Conservation (phyloP, 1,140 invertebrate species). For the Drosophila navojoa region DNA sequence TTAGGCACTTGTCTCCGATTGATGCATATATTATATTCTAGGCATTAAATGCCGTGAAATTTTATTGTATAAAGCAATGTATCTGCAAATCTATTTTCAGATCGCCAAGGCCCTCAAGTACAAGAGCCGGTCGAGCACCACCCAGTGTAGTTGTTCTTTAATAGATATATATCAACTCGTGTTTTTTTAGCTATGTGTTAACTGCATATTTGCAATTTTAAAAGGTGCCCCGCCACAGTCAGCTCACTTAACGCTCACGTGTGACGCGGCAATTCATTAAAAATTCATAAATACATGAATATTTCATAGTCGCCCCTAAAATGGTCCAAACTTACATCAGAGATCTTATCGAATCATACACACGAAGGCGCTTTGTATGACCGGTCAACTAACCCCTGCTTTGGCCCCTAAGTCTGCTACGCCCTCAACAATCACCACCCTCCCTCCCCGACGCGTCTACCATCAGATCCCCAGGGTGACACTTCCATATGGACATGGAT, state of each 20-base stretch:
- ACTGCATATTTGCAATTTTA: constrained; percentile 45
- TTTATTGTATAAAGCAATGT: constrained; percentile 51
- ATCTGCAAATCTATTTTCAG: constrained; percentile 7
- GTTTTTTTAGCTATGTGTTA: constrained; percentile 52
- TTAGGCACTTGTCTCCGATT: neutral
- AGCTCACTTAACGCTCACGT: constrained; percentile 57
- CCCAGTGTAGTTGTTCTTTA: constrained; percentile 1
- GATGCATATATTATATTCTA: neutral
- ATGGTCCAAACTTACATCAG: constrained; percentile 50
- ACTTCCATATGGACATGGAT: constrained; percentile 67
- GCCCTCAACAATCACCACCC: neutral
- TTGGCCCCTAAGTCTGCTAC: constrained; percentile 30
- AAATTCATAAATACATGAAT: constrained; percentile 80
- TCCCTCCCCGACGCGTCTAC: neutral
- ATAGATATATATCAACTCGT: constrained; percentile 36
- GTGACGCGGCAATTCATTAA: constrained; percentile 82
- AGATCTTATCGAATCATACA: constrained; percentile 70
- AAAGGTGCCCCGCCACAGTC: neutral
- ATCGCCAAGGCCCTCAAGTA: neutral
- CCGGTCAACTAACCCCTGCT: constrained; percentile 34
- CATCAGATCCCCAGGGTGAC: constrained; percentile 21
- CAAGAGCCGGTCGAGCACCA: constrained; percentile 10
- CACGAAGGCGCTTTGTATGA: constrained; percentile 64
- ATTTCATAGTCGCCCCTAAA: constrained; percentile 25
- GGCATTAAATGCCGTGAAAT: constrained; percentile 80